Base-by-base conservation (phyloP, 2,113 vertebrate genomes). In the Poecilia latipinna region DNA sequence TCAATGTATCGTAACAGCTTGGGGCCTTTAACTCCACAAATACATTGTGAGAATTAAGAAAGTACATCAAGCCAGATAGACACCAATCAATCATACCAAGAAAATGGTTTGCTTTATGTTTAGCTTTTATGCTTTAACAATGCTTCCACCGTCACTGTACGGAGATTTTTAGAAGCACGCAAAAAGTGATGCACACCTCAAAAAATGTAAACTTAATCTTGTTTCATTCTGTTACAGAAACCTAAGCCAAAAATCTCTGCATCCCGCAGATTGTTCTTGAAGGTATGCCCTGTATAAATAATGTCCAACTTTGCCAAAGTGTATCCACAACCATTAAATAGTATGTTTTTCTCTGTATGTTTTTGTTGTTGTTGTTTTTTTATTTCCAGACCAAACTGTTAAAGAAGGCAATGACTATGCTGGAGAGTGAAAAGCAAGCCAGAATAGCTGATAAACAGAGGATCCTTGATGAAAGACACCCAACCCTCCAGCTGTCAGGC, bases 261-360 rank as follows among this genome's bases (percentile, higher is more conserved):
- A 35, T 95, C 94, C 51, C 90, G 93, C 65, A 91, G 94, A 84
- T 87, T 95, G 62, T 93, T 89, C 69, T 86, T 95, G 31, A 95
- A 94, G 93, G 94, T 94, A 90, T 44, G 54, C 54, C 31, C 28
- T 32, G 65, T 61, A 31, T 33, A 12, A 39, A 37, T 39, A 8
- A 22, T 39, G 8, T 39, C 24, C 11, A 37, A 8, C 37, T 42
- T 66, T 42, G 4, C 26, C 72, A 66, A 61, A 13, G 22, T 61
- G 44, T 37, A 11, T 68, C 22, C 12, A 75, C 6, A 29, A 4
- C 64, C 8, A 44, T 32, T 8, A 28, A 28, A 28, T 28, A 28
- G 28, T 28, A 28, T 28, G 28, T 28, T 28, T 28, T 28, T 28
- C 28, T 28, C 28, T 28, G 28, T 28, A 28, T 28, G 28, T 28